Percentiles rank a stretch among this genome's conserved stretches.
These are phyloP conservation scores for Zaprionus africanus DNA, from an alignment of 1,140 invertebrate species.

Conservation along the genomic window DNA sequence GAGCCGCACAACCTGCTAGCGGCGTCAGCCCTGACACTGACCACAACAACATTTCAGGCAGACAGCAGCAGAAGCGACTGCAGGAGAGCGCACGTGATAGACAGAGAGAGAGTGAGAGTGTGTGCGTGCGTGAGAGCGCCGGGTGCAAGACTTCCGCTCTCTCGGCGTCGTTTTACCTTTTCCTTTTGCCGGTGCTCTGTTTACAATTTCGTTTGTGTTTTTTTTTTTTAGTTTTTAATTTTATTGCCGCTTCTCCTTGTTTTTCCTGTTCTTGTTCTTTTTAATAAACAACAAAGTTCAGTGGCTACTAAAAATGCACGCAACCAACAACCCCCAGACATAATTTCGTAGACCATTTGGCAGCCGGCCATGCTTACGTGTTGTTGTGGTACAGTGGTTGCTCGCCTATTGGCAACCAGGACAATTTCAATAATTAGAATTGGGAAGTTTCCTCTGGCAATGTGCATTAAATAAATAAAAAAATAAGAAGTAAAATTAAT, in stretches of 20 bases:
- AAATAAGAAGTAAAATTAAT: too few species aligned
- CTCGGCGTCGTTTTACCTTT: conserved; percentile 23
- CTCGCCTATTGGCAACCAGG: not conserved
- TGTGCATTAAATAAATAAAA: too few species aligned
- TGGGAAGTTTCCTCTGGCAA: too few species aligned
- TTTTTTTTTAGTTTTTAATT: conserved; percentile 21
- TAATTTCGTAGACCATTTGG: conserved; percentile 29
- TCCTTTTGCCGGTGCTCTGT: conserved; percentile 65
- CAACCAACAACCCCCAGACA: conserved; percentile 39
- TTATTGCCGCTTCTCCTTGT: conserved; percentile 4
- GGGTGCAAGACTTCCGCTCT: conserved; percentile 47
- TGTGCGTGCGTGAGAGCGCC: conserved; percentile 2
- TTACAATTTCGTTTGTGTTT: conserved; percentile 62
- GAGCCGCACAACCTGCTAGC: conserved; percentile 46
- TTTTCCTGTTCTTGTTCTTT: conserved; percentile 26
- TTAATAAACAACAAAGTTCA: conserved; percentile 49
- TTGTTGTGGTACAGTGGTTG: conserved; percentile 12
- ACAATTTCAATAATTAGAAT: not conserved
- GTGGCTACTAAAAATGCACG: conserved; percentile 46
- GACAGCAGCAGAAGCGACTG: conserved; percentile 15
- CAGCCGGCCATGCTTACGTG: conserved; percentile 21
- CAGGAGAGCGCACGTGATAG: not conserved
- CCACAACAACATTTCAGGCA: conserved; percentile 65
- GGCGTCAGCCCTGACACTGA: conserved; percentile 73
- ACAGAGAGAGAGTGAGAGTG: not conserved